Evolutionary conservation across 2,797 vertebrate genomes (phyloP), one percentile per base, ranked within the genome.

Genomic region (Rhadinocentrus ornatus): DNA sequence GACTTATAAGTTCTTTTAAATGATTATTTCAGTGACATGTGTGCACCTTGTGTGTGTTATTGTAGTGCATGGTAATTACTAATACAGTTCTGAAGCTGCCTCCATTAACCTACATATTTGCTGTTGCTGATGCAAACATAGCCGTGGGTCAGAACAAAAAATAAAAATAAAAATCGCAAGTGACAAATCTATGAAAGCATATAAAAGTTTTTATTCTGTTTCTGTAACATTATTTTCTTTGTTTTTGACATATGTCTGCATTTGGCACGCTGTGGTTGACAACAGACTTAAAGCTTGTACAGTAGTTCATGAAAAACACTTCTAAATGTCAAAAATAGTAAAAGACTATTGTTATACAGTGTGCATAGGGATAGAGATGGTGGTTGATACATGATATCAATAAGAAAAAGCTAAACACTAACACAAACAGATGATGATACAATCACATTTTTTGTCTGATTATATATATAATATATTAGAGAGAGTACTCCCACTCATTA

Each of bases 1-100:
- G 15, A 41, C 6, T 77, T 75, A 67, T 73, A 34, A 76, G 50
- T 57, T 70, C 53, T 66, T 66, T 22, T 27, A 78, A 54, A 68
- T 77, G 26, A 67, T 71, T 67, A 60, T 57, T 67, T 64, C 55
- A 74, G 13, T 32, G 73, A 22, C 20, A 22, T 62, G 35, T 63
- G 46, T 63, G 62, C 22, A 15, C 50, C 22, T 54, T 67, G n/a
- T 62, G 34, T 46, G 22, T 52, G 62, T 54, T n/a, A 56, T 24
- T 44, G 55, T 27, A 58, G 53, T 53, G 16, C 27, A 39, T 60
- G 13, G 4, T 55, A 56, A 78, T 77, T 41, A 66, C 37, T 72
- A 54, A 37, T 69, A 20, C 32, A 50, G 27, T 66, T 58, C 18
- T 15, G 11, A 37, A 5, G 50, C 59, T 46, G n/a, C 26, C 55